Conservation (phyloP, 2,888 invertebrate species). For the Phaedon cochleariae region DNA sequence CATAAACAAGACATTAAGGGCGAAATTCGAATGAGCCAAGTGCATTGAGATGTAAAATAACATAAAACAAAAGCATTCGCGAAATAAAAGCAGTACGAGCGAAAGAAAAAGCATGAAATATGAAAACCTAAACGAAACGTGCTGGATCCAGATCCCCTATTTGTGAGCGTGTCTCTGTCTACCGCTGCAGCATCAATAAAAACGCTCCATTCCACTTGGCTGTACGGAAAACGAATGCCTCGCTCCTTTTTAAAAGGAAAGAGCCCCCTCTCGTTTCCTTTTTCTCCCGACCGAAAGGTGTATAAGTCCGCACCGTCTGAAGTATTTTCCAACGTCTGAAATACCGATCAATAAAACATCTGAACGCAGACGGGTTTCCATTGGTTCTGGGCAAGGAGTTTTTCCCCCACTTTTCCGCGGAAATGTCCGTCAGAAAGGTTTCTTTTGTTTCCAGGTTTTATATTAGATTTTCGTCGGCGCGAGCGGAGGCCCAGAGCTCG, state of each 20-base stretch:
- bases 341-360: conserved; percentile 62
- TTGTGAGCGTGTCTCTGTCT: conserved; percentile 13
- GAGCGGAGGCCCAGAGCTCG: conserved; percentile 41
- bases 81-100: conserved; percentile 45
- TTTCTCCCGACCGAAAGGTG: conserved; percentile 47
- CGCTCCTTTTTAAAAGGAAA: conserved; percentile 49
- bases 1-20: no score
- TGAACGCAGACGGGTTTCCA: conserved; percentile 59
- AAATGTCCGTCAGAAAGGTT: conserved; percentile 61
- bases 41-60: conserved; percentile 44
- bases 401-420: conserved; percentile 60
- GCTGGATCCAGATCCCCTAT: conserved; percentile 24
- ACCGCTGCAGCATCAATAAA: conserved; percentile 41
- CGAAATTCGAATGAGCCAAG: background rate
- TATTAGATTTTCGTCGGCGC: conserved; percentile 56
- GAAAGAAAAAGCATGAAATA: conserved; percentile 39
- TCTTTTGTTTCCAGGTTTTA: conserved; percentile 61
- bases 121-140: conserved; percentile 36
- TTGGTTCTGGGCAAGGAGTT: conserved; percentile 61
- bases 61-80: conserved; percentile 44
- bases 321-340: conserved; percentile 58
- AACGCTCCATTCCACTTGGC: conserved; percentile 48
- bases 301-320: conserved; percentile 53
- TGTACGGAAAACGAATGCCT: conserved; percentile 43
- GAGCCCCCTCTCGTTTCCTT: conserved; percentile 37